These are phyloP conservation scores for Pelecanus crispus DNA, from an alignment of 2,113 vertebrate genomes.

Conservation along the genomic window DNA sequence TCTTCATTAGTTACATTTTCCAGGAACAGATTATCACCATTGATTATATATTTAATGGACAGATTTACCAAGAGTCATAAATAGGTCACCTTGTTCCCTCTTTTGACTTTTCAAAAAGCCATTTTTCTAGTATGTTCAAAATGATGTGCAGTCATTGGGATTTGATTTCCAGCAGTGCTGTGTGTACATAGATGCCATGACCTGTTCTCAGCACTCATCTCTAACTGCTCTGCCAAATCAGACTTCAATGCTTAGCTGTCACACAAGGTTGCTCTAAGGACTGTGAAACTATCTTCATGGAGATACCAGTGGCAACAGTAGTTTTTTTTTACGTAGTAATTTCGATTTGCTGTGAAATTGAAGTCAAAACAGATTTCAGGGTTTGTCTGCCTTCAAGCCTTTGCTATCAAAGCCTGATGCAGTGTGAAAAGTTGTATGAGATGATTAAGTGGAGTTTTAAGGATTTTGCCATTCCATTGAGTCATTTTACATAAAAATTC, in stretches of 20 bases:
- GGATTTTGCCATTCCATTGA: background rate
- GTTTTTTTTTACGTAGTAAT: background rate
- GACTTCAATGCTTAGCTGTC: background rate
- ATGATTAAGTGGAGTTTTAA: background rate
- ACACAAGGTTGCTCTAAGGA: background rate
- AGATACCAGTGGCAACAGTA: background rate
- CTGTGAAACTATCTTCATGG: background rate
- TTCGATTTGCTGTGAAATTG: background rate
- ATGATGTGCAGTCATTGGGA: background rate
- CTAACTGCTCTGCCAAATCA: background rate
- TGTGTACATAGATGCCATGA: fast-evolving
- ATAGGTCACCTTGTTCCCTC: background rate
- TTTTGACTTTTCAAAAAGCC: background rate
- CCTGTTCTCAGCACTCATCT: background rate
- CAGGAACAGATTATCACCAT: background rate
- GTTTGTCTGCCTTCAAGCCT: background rate
- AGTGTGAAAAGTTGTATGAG: background rate
- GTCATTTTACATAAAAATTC: background rate
- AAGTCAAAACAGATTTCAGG: background rate
- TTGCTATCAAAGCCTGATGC: background rate
- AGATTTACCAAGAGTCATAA: background rate
- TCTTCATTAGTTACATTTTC: background rate
- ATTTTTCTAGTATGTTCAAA: background rate
- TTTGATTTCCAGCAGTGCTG: background rate
- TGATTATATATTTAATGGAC: background rate